These are phyloP conservation scores for Pycnonotus jocosus DNA, from an alignment of 2,113 vertebrate genomes.

Conservation along the genomic window DNA sequence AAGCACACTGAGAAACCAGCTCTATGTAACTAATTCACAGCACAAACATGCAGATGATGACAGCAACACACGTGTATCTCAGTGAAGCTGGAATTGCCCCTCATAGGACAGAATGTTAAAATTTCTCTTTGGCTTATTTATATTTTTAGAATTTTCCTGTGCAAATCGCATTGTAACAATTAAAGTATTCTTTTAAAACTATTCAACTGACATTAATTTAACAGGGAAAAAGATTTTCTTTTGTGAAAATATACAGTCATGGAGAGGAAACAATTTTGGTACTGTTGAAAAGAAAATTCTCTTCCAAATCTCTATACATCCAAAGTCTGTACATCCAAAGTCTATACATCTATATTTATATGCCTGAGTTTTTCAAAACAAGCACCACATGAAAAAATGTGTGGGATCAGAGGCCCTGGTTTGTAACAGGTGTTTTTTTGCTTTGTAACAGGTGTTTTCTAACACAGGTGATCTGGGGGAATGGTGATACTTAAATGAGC, in stretches of 20 bases:
- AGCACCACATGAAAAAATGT: neutral
- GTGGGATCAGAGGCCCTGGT: neutral
- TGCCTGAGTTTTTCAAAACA: neutral
- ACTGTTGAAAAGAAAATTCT: neutral
- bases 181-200: neutral
- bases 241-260: neutral
- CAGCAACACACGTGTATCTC: conserved; percentile 44
- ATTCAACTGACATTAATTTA: neutral
- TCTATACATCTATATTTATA: neutral
- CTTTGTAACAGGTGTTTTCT: neutral
- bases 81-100: conserved; percentile 70
- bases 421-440: too few relatives aligned
- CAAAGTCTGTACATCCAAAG: neutral
- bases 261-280: neutral
- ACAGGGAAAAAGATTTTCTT: neutral
- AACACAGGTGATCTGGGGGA: neutral
- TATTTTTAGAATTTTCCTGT: neutral
- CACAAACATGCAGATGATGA: conserved; percentile 61
- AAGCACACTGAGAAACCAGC: neutral
- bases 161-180: neutral
- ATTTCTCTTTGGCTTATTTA: neutral
- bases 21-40: neutral
- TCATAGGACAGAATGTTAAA: neutral
- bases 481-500: neutral
- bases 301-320: neutral